Evolutionary conservation across 2,113 vertebrate species (phyloP).

Genomic region (Elanus axillaris): DNA sequence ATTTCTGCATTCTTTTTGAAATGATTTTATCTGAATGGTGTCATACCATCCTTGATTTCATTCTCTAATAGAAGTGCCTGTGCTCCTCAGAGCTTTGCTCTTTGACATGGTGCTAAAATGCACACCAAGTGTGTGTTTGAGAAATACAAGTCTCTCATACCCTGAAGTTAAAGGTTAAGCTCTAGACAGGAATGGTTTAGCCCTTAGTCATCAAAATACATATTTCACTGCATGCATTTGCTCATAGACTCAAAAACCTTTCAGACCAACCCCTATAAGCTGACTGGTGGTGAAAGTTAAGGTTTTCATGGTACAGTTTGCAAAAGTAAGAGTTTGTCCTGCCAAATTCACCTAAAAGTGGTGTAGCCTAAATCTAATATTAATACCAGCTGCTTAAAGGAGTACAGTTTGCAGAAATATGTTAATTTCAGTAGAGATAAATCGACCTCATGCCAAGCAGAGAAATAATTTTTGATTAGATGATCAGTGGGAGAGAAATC

Average conservation of each 20-base stretch:
- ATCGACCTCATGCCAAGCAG: neutral
- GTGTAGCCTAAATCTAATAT: neutral
- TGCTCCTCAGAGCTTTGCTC: neutral
- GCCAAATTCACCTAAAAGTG: neutral
- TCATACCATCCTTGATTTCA: neutral
- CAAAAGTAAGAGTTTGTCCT: neutral
- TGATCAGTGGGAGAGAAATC: neutral
- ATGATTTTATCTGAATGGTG: neutral
- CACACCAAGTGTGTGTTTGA: neutral
- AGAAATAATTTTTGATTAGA: neutral
- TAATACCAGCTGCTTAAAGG: neutral
- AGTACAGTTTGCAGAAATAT: neutral
- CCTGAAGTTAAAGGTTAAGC: neutral
- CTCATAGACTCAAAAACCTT: neutral
- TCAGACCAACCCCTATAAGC: neutral
- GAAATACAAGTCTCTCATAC: neutral
- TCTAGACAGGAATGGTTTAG: neutral
- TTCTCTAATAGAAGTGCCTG: conserved; percentile 13
- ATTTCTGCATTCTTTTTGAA: neutral
- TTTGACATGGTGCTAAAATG: conserved; percentile 15
- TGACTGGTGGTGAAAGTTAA: neutral
- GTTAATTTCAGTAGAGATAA: neutral
- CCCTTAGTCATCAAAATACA: neutral
- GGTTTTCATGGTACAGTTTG: neutral
- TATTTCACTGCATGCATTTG: neutral